Base-by-base conservation (phyloP, 2,888 invertebrate species). In the Diarsia mendica region DNA sequence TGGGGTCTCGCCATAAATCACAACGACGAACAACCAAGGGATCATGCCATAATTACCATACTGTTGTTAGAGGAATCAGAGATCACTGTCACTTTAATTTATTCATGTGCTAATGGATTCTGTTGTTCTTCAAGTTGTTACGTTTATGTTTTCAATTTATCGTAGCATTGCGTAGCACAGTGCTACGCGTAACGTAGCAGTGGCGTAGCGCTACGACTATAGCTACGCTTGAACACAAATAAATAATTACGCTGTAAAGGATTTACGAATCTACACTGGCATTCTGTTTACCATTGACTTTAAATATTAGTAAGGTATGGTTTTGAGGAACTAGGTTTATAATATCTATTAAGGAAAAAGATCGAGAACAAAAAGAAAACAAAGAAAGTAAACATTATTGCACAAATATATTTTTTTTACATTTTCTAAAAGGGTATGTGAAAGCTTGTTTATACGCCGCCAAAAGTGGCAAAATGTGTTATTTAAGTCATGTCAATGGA, bases 1-100 rank as follows among this genome's bases (percentile, higher is more conserved):
- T 68, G 68, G 65, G 67, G 2, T 20, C 46, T 44, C 18, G 44
- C 68, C 53, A 82, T 66, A 77, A 79, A 79, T 79, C 78, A 83
- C 68, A 61, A 60, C 51, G n/a, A 33, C 23, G 39, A 77, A 68
- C 58, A 65, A 53, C 44, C 13, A 44, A 77, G 53, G 78, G 83
- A 65, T 77, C 68, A 65, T 18, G 79, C 15, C 49, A 79, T 64
- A 70, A 79, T 83, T 77, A 68, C 28, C 53, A 49, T 60, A 44
- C 58, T 44, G 63, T 33, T 65, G 83, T 77, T 49, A 53, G 8
- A 58, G 28, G 51, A 77, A 77, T 63, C 55, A 58, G 63, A n/a
- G 28, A 64, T 68, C 58, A 64, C 67, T 65, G 28, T 64, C 48
- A 28, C 44, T 63, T 67, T 58, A 75, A 75, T 75, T 49, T 75